A percentile compares a stretch with the other conserved stretches of the same genome.
Conservation (phyloP, 2,113 vertebrate species). For the Hippopotamus amphibius region DNA sequence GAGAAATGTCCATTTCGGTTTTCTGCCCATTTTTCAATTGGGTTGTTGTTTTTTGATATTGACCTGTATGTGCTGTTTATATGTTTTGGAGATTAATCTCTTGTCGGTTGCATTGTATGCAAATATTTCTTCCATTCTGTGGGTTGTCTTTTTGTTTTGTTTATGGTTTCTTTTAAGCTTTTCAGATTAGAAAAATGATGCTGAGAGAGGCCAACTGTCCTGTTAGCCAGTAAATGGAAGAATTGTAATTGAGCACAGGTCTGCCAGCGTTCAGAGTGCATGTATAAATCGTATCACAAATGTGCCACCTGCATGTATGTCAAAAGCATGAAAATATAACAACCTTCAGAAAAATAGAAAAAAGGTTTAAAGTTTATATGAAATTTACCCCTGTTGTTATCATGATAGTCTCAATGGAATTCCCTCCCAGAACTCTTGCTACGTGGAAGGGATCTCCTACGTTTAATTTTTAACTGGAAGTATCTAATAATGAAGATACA, state of each 20-base stretch:
- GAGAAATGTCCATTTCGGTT: not conserved
- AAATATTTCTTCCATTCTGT: not conserved
- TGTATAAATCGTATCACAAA: not conserved
- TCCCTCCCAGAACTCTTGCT: not conserved
- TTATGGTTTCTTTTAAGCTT: not conserved
- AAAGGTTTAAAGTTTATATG: too few relatives aligned
- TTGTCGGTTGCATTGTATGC: not conserved
- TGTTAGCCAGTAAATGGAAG: not conserved
- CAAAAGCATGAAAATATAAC: not conserved
- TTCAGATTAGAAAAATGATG: not conserved
- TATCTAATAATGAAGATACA: not conserved
- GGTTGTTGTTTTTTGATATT: not conserved
- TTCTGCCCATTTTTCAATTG: not conserved
- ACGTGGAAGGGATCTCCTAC: not conserved
- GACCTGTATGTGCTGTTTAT: not conserved
- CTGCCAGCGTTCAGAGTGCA: not conserved
- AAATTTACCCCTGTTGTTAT: not conserved
- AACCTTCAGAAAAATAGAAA: not conserved
- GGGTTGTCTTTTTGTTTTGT: not conserved
- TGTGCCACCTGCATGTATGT: fast-evolving
- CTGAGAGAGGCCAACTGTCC: not conserved
- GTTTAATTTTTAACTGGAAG: not conserved
- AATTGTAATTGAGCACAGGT: not conserved
- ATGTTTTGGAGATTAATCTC: not conserved
- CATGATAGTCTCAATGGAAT: not conserved